These are phyloP conservation scores for Candoia aspera DNA, from an alignment of 2,113 vertebrate genomes.

Conservation along the genomic window DNA sequence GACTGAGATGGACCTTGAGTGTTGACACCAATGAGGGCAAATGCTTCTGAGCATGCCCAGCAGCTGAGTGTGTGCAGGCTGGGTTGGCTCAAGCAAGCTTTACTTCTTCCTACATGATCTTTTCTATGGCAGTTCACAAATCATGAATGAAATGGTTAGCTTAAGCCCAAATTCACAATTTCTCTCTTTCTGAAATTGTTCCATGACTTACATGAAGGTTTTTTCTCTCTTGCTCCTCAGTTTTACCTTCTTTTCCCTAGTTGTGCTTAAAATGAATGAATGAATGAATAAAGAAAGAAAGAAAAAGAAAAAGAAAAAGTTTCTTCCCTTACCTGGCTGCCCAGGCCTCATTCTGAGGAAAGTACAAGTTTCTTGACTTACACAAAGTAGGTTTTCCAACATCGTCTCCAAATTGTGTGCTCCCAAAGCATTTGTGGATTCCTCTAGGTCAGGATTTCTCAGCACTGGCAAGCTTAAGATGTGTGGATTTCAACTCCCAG, in stretches of 20 bases:
- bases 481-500: too few species aligned
- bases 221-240: neutral
- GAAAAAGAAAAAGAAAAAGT: too few species aligned
- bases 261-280: too few species aligned
- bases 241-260: neutral
- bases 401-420: neutral
- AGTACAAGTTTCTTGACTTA: neutral
- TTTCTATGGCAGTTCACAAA: neutral
- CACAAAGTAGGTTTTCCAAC: too few species aligned
- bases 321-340: neutral
- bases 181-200: neutral
- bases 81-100: neutral
- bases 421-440: neutral
- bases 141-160: neutral
- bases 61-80: neutral
- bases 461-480: too few species aligned
- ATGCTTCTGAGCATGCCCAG: neutral
- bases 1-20: neutral
- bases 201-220: neutral
- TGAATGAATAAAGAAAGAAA: too few species aligned
- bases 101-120: neutral
- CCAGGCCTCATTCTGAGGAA: neutral
- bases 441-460: neutral
- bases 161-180: neutral
- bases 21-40: neutral